Percentiles rank a stretch among this genome's conserved stretches.
Conservation (phyloP, 2,888 invertebrate genomes). For the Scaptomyza flava region DNA sequence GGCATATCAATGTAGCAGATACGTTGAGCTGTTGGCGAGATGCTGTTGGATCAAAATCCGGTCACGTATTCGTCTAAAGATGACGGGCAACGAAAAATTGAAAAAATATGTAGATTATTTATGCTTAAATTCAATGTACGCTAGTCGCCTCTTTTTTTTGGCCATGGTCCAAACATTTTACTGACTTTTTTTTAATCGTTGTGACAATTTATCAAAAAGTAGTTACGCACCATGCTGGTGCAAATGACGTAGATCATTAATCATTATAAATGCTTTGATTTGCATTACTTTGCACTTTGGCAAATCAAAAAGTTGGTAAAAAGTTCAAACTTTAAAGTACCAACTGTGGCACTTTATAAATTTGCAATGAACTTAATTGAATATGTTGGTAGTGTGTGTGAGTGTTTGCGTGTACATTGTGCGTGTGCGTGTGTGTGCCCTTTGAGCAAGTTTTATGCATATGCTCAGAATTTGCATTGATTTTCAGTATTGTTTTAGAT, state of each 20-base stretch:
- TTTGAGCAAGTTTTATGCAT: background rate
- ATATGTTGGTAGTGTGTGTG: background rate
- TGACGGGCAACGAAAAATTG: slow-evolving; percentile 48
- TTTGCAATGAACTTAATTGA: slow-evolving; percentile 35
- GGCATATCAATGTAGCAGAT: slow-evolving; percentile 47
- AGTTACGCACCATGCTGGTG: slow-evolving; percentile 36
- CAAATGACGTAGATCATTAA: slow-evolving; percentile 40
- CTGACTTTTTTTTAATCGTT: slow-evolving; percentile 39
- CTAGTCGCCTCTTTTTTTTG: background rate
- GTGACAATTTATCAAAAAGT: background rate
- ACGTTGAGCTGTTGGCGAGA: slow-evolving; percentile 10
- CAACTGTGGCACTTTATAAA: slow-evolving; percentile 27
- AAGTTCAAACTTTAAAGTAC: slow-evolving; percentile 11
- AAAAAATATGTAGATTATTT: slow-evolving; percentile 48
- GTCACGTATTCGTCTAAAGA: slow-evolving; percentile 40
- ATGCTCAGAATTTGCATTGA: slow-evolving; percentile 27
- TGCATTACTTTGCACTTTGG: slow-evolving; percentile 36
- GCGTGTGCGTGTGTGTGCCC: background rate
- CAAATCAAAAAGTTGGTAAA: slow-evolving; percentile 17
- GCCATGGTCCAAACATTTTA: slow-evolving; percentile 7
- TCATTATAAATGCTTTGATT: slow-evolving; percentile 28
- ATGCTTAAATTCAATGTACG: slow-evolving; percentile 22
- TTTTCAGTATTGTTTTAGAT: slow-evolving; percentile 35
- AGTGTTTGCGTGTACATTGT: slow-evolving; percentile 1
- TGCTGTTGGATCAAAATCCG: slow-evolving; percentile 33